Percentiles rank a stretch among this genome's conserved stretches.
Conservation (phyloP, 2,888 invertebrate genomes). For the Sphinx pinastri region DNA sequence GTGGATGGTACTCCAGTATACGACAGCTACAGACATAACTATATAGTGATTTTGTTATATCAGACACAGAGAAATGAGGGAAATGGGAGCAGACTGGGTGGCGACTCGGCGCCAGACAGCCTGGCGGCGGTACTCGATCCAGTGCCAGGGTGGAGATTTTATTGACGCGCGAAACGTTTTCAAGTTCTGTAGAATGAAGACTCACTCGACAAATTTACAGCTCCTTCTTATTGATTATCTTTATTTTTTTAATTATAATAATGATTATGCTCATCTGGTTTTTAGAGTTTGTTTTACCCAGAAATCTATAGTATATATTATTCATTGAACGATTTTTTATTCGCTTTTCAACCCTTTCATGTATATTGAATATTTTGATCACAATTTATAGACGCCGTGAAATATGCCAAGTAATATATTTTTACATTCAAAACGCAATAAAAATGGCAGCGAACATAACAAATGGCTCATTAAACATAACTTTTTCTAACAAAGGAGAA, state of each 20-base stretch:
- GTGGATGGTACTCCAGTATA: no score
- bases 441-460: slow-evolving; percentile 42
- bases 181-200: neutral
- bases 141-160: neutral
- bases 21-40: no score
- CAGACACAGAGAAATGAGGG: neutral
- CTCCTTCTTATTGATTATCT: no score
- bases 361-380: neutral
- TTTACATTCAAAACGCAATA: slow-evolving; percentile 22
- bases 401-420: slow-evolving; percentile 7
- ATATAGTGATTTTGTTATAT: neutral
- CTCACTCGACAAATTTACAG: neutral
- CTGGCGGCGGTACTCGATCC: slow-evolving; percentile 52
- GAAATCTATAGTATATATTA: no score
- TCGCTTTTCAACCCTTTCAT: neutral
- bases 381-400: neutral
- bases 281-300: no score
- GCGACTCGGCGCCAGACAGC: slow-evolving; percentile 59
- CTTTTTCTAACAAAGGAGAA: slow-evolving; percentile 57
- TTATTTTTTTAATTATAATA: no score
- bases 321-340: no score
- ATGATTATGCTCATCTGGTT: no score
- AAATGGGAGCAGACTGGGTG: slow-evolving; percentile 26
- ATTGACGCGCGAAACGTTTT: neutral
- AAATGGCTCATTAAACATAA: slow-evolving; percentile 64